These are phyloP conservation scores for Barnardius zonarius DNA, from an alignment of 2,113 vertebrate genomes.

Conservation along the genomic window DNA sequence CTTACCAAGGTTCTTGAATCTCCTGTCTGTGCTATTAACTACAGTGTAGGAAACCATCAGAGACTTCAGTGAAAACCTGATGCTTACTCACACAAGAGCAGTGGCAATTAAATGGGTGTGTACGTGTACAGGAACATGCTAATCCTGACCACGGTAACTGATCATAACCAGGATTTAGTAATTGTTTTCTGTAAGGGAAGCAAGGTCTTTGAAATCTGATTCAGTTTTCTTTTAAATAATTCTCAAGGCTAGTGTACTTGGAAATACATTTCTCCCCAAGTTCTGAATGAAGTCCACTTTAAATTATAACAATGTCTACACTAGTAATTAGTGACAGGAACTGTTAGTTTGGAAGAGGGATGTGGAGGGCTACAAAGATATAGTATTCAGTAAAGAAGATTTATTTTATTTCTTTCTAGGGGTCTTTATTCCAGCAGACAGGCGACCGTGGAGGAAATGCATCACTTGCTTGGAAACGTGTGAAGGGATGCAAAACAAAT, in stretches of 20 bases:
- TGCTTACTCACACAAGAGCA: background rate
- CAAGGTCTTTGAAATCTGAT: background rate
- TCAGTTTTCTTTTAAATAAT: background rate
- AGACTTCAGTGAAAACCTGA: background rate
- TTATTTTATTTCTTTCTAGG: slow-evolving; percentile 70
- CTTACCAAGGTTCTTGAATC: background rate
- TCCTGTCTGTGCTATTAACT: background rate
- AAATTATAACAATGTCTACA: background rate
- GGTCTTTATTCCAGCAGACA: slow-evolving; percentile 76
- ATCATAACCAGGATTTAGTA: background rate
- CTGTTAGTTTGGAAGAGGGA: background rate
- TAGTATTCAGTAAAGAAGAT: background rate
- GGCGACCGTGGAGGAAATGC: slow-evolving; percentile 70
- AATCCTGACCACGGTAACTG: background rate
- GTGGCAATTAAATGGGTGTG: slow-evolving; percentile 2
- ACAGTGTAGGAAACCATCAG: background rate
- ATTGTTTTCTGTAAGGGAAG: background rate
- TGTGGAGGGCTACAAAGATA: background rate
- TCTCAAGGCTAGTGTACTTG: background rate
- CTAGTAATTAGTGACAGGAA: background rate
- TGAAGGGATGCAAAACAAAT: slow-evolving; percentile 80
- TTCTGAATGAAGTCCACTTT: background rate
- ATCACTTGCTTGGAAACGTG: slow-evolving; percentile 84
- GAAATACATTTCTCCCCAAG: background rate
- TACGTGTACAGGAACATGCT: background rate